phyloP scores from a whole-genome alignment of 2,113 vertebrate species.

The Athene cunicularia region DNA sequence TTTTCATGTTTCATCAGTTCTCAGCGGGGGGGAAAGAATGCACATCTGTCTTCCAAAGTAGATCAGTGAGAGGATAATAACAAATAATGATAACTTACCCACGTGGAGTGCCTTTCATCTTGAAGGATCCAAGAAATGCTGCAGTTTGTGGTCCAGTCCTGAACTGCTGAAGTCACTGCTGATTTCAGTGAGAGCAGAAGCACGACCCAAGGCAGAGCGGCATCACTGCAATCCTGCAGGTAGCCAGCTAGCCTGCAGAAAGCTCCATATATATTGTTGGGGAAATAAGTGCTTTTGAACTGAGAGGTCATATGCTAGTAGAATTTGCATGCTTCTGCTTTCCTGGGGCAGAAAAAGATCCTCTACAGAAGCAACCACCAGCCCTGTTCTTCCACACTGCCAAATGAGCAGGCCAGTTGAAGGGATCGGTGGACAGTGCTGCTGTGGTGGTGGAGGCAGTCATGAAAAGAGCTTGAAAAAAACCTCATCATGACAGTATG shows the following conservation, averaged over 20 bases:
- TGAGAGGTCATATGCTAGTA: background rate
- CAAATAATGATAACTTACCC: slow-evolving; percentile 23
- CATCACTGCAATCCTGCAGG: background rate
- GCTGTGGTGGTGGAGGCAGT: background rate
- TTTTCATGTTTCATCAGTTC: slow-evolving; percentile 47
- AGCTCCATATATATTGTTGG: background rate
- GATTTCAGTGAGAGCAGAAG: background rate
- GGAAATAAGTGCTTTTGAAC: background rate
- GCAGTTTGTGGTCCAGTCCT: background rate
- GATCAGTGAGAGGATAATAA: slow-evolving; percentile 38
- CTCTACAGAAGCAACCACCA: background rate
- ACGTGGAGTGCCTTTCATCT: background rate
- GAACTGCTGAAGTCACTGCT: background rate
- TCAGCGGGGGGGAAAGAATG: background rate
- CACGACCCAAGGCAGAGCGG: background rate
- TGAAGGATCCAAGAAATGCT: background rate
- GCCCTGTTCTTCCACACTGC: background rate
- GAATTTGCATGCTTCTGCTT: background rate
- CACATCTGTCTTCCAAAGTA: slow-evolving; percentile 38
- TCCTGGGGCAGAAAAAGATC: background rate
- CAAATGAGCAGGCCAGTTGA: background rate
- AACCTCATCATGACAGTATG: background rate
- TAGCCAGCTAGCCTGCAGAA: background rate
- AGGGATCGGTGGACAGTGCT: background rate
- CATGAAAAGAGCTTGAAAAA: background rate